phyloP scores from a whole-genome alignment of 2,888 invertebrate species.

The Sesia apiformis region DNA sequence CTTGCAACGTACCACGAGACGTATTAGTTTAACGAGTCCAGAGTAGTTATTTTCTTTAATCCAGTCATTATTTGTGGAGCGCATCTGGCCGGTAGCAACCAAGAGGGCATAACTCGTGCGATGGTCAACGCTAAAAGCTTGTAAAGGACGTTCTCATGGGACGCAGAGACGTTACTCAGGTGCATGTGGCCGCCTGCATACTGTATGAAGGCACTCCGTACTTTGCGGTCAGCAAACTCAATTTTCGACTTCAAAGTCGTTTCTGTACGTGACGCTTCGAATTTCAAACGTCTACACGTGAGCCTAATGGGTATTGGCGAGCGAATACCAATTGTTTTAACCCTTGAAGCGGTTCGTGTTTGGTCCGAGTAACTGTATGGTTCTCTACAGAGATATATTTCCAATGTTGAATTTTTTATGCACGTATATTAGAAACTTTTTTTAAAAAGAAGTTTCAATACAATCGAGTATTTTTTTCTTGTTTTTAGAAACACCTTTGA shows the following conservation, averaged over 20 bases:
- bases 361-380: neutral
- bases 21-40: neutral
- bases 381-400: no score
- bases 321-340: slow-evolving; percentile 13
- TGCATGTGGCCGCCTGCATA: slow-evolving; percentile 44
- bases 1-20: neutral
- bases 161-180: slow-evolving; percentile 21
- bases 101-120: slow-evolving; percentile 36
- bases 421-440: no score
- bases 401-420: no score
- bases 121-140: slow-evolving; percentile 48
- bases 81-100: slow-evolving; percentile 24
- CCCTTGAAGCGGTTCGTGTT: neutral
- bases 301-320: slow-evolving; percentile 21
- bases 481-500: no score
- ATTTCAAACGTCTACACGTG: slow-evolving; percentile 21
- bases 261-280: slow-evolving; percentile 28
- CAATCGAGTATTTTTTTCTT: no score
- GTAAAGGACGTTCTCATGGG: slow-evolving; percentile 28
- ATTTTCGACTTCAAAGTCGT: slow-evolving; percentile 69
- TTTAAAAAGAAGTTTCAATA: no score
- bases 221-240: slow-evolving; percentile 65
- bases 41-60: slow-evolving; percentile 8
- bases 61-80: slow-evolving; percentile 16
- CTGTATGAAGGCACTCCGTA: slow-evolving; percentile 41